Evolutionary conservation across 2,797 vertebrate genomes (phyloP).

Genomic region (Champsocephalus esox): DNA sequence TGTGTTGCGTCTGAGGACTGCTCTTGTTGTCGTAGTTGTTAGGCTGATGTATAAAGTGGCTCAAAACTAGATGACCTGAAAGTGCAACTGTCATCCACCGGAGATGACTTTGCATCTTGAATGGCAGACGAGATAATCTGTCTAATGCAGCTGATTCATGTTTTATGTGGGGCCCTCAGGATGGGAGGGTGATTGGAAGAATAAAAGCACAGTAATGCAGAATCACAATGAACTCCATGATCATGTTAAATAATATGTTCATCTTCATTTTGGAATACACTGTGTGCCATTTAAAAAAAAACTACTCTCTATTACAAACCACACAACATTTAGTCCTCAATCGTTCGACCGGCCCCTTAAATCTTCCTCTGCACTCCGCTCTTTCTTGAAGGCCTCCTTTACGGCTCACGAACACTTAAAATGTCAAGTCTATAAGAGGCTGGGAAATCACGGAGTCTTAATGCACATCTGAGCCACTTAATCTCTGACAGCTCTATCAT

Average conservation of each 20-base stretch:
- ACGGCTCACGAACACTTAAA: constrained; percentile 52
- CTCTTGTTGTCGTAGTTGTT: constrained; percentile 45
- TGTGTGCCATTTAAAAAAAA: background rate
- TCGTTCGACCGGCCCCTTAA: constrained; percentile 31
- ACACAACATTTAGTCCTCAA: constrained; percentile 31
- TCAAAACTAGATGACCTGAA: constrained; percentile 55
- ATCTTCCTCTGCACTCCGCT: constrained; percentile 36
- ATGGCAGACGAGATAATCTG: constrained; percentile 75
- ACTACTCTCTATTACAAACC: constrained; percentile 12
- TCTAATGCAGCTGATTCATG: constrained; percentile 69
- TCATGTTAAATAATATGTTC: constrained; percentile 8
- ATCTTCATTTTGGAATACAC: constrained; percentile 4
- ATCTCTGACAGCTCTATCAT: constrained; percentile 57
- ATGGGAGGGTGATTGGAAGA: constrained; percentile 32
- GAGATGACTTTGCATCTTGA: constrained; percentile 75
- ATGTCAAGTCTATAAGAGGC: constrained; percentile 50
- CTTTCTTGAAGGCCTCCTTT: constrained; percentile 55
- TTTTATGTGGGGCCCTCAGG: constrained; percentile 52
- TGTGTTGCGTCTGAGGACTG: constrained; percentile 26
- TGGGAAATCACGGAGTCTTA: constrained; percentile 51
- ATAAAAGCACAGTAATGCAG: constrained; percentile 35
- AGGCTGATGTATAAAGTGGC: constrained; percentile 44
- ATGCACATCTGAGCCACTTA: constrained; percentile 55
- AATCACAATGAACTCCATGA: constrained; percentile 24
- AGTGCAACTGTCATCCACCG: constrained; percentile 61